These are phyloP conservation scores for Pseudotriccus pelzelni DNA, from an alignment of 2,797 vertebrate species.

Conservation along the genomic window DNA sequence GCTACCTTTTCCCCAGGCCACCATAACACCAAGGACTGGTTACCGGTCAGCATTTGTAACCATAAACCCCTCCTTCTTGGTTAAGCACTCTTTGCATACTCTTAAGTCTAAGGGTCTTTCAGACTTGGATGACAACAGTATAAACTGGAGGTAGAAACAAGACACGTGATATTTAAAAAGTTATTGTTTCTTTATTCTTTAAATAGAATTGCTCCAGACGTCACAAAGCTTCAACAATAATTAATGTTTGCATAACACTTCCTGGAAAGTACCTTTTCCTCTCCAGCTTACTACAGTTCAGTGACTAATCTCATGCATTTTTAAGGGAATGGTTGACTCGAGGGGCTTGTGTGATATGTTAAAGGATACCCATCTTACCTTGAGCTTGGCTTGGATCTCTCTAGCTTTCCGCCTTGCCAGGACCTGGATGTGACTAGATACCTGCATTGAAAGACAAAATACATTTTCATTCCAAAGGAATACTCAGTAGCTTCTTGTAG, in stretches of 20 bases:
- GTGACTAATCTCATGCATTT: not conserved
- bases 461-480: not conserved
- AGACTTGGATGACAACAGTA: not conserved
- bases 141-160: not conserved
- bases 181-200: constrained; percentile 31
- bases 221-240: constrained; percentile 25
- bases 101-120: not conserved
- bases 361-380: constrained; percentile 79
- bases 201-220: constrained; percentile 5
- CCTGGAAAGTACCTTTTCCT: constrained; percentile 37
- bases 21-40: not conserved
- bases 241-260: not conserved
- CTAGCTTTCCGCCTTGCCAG: constrained; percentile 93
- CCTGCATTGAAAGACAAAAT: constrained; percentile 76
- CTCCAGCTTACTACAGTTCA: not conserved
- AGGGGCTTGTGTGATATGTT: not conserved
- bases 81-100: not conserved
- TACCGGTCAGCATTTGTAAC: not conserved
- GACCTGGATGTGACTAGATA: constrained; percentile 97
- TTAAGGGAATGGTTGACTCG: not conserved
- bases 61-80: not conserved
- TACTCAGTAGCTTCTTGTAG: not conserved
- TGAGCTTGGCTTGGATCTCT: constrained; percentile 98
- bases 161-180: not conserved
- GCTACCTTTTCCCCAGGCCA: not conserved